Conservation (phyloP, 2,797 vertebrate genomes). For the Emydoidea blandingii region DNA sequence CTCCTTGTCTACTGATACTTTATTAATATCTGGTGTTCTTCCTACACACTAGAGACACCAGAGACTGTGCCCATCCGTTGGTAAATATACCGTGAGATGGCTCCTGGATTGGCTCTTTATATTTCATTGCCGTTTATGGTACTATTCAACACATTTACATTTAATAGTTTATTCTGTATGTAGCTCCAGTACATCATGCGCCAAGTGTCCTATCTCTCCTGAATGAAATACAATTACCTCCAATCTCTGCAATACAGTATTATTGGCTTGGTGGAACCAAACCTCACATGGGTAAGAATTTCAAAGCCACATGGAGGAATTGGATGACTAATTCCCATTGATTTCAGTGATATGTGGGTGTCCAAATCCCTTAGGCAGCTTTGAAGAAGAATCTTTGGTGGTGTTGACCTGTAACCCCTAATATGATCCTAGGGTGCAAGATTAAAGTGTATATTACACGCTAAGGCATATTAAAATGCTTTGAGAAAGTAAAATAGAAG, state of each 20-base stretch:
- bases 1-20: neutral
- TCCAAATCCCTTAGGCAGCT: neutral
- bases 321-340: neutral
- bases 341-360: neutral
- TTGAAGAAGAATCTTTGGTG: neutral
- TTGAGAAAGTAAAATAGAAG: neutral
- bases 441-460: neutral
- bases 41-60: neutral
- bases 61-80: neutral
- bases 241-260: neutral
- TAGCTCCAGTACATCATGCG: neutral
- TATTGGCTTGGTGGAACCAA: neutral
- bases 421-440: neutral
- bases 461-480: neutral
- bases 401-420: neutral
- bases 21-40: neutral
- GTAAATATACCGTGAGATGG: neutral
- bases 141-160: neutral
- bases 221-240: neutral
- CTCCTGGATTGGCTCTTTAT: neutral
- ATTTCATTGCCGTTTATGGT: rapidly evolving
- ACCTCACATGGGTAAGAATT: neutral
- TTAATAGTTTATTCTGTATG: neutral
- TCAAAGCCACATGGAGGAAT: neutral
- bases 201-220: neutral